Evolutionary conservation across 2,113 vertebrate genomes (phyloP), one percentile per base, ranked within the genome.

Genomic region (Apteryx owenii): DNA sequence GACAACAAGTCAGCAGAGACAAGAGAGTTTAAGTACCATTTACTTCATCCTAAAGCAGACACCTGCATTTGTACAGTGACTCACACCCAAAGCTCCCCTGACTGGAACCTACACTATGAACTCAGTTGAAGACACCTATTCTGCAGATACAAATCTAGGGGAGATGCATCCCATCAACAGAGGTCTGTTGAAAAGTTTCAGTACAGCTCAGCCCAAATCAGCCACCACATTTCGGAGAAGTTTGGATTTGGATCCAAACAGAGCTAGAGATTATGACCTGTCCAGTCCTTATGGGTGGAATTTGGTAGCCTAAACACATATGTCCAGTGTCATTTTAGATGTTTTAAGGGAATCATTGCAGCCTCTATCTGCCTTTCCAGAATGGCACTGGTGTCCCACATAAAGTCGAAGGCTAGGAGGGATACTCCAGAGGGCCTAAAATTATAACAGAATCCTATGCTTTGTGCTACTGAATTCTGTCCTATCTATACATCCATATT

Each of bases 301-400:
- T 85, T 77, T 25, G 54, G 16, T 64, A 40, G 9, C 18, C 10
- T 69, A 56, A 89, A 48, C 17, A 78, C 7, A 2, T 5, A 5
- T 0, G 0, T 25, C 5, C 3, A 17, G 0, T 38, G 21, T 8
- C 25, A 40, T 2, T 29, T 9, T 13, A 72, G n/a, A 42, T 51
- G 25, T 17, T 66, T 2, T 31, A 44, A 78, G 9, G 10, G 40
- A 64, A 56, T 42, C 5, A 40, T 14, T 84, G 18, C 15, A 66
- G 29, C 42, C 83, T 50, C 40, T 40, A 66, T 29, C 14, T 77
- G 10, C 28, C 25, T 12, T 56, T 69, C 17, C 62, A 61, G 62
- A 76, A 10, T 20, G 54, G 4, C 13, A 31, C 0, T 38, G 70
- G 1, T 72, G 14, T 64, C 31, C 50, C 20, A 2, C 14, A 61